Percentiles rank a stretch among this genome's conserved stretches.
Conservation (phyloP, 2,113 vertebrate species). For the Lonchura striata region DNA sequence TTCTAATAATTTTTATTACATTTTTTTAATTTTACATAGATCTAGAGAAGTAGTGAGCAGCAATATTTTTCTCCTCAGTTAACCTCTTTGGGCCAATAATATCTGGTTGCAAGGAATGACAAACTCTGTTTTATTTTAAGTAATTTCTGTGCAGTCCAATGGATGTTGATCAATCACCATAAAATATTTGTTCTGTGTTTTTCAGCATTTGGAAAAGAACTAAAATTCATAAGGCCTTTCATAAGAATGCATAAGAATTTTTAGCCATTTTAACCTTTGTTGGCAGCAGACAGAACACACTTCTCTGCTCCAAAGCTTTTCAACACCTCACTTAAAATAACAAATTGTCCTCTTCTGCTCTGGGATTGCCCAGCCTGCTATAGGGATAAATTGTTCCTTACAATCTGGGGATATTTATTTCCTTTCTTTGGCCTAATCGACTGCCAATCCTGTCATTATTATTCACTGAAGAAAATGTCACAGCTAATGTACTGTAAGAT, state of each 20-base stretch:
- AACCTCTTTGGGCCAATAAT: neutral
- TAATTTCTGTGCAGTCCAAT: neutral
- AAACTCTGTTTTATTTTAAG: neutral
- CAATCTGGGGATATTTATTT: neutral
- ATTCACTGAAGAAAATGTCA: constrained; percentile 27
- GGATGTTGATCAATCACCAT: neutral
- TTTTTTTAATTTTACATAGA: neutral
- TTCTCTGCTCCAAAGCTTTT: neutral
- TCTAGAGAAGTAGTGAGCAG: neutral
- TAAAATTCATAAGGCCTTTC: neutral
- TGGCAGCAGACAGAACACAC: neutral
- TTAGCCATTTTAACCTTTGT: neutral
- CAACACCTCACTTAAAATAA: constrained; percentile 13
- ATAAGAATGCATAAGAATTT: neutral
- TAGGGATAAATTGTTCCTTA: neutral
- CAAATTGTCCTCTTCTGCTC: neutral
- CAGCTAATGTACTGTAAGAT: constrained; percentile 19
- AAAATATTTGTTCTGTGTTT: neutral
- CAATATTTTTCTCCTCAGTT: neutral
- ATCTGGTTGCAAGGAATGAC: neutral
- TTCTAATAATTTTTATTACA: neutral
- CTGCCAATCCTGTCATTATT: neutral
- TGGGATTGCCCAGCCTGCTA: neutral
- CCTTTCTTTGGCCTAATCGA: neutral
- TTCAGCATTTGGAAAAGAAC: neutral